Evolutionary conservation across 2,113 vertebrate genomes (phyloP).

Genomic region (Caloenas nicobarica): DNA sequence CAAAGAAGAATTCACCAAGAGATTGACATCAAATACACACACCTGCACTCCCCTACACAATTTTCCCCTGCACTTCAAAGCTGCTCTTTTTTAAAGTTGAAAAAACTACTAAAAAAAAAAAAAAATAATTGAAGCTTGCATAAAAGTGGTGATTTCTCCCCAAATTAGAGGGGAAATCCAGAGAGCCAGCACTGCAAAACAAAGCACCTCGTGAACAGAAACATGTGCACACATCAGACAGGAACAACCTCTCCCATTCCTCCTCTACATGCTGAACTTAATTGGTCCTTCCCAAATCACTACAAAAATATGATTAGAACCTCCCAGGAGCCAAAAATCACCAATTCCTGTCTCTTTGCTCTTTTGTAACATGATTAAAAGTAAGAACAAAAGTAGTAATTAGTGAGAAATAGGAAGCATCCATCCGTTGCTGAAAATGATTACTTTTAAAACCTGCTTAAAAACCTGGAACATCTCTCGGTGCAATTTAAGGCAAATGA

Average conservation of each 20-base stretch:
- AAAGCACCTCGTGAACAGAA: background rate
- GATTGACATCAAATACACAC: background rate
- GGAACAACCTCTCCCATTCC: background rate
- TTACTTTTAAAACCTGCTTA: background rate
- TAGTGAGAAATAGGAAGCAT: background rate
- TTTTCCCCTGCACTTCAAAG: background rate
- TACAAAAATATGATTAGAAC: background rate
- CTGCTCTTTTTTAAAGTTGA: background rate
- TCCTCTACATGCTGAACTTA: background rate
- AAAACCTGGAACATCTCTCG: background rate
- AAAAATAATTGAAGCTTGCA: background rate
- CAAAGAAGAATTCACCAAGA: background rate
- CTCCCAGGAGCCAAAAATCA: background rate
- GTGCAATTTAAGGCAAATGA: background rate
- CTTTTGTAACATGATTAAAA: background rate
- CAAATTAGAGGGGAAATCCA: background rate
- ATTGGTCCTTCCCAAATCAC: background rate
- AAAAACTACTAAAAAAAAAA: background rate
- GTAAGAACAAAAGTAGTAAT: background rate
- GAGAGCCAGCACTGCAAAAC: background rate
- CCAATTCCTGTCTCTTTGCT: background rate
- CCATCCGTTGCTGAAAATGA: background rate
- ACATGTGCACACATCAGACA: background rate
- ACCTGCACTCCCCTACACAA: accelerated
- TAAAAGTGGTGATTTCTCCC: background rate